These are phyloP conservation scores for Popillia japonica DNA, from an alignment of 1,140 invertebrate genomes.

Conservation along the genomic window DNA sequence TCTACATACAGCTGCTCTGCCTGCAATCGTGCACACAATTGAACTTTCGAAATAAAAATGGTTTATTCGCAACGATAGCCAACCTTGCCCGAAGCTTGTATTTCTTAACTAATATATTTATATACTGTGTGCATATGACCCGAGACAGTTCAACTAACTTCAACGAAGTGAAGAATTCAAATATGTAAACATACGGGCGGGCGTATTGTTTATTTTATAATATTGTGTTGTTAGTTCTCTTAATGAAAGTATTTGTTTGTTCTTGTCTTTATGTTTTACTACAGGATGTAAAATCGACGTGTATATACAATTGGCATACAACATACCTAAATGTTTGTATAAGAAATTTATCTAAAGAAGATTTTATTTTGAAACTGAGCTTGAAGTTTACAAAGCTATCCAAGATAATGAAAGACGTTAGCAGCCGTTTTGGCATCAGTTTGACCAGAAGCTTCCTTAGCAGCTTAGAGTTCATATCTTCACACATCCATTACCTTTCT, in stretches of 20 bases:
- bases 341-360: too few relatives aligned
- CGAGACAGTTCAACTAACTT: neutral
- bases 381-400: too few relatives aligned
- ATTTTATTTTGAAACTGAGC: too few relatives aligned
- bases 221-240: neutral
- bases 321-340: too few relatives aligned
- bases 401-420: too few relatives aligned
- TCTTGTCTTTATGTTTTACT: neutral
- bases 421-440: too few relatives aligned
- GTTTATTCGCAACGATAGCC: neutral
- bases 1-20: conserved; percentile 4
- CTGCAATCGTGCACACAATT: neutral
- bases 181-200: too few relatives aligned
- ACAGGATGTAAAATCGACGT: neutral
- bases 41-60: neutral
- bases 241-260: neutral
- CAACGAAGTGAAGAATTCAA: neutral
- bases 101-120: neutral
- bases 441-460: too few relatives aligned
- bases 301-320: too few relatives aligned
- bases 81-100: neutral
- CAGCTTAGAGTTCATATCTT: too few relatives aligned
- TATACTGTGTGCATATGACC: neutral
- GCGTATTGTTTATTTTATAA: neutral
- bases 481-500: too few relatives aligned